These are phyloP conservation scores for Phodopus roborovskii DNA, from an alignment of 2,113 vertebrate species.

Conservation along the genomic window DNA sequence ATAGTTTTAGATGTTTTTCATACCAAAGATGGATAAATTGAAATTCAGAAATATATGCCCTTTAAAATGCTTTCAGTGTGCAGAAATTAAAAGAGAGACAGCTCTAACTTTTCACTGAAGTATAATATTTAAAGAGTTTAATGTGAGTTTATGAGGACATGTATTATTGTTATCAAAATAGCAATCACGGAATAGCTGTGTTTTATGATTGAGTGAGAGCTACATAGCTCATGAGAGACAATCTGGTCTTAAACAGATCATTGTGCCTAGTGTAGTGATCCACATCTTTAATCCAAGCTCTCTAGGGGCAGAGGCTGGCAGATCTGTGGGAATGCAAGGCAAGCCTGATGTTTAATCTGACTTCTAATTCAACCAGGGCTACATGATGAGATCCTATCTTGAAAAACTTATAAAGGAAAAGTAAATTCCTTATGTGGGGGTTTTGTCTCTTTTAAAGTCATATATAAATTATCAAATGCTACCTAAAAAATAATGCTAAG, in stretches of 20 bases:
- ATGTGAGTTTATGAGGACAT: not conserved
- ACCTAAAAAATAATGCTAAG: not conserved
- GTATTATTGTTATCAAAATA: not conserved
- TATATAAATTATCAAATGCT: not conserved
- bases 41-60: constrained; percentile 8
- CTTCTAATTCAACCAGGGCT: not conserved
- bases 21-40: not conserved
- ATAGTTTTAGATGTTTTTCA: not conserved
- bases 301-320: not conserved
- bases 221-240: not conserved
- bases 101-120: not conserved
- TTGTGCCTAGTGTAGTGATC: no score
- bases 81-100: not conserved
- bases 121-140: not conserved
- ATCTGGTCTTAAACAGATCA: not conserved
- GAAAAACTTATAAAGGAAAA: not conserved
- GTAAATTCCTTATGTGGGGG: not conserved
- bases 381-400: not conserved
- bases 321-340: not conserved
- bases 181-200: not conserved
- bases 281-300: not conserved
- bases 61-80: not conserved
- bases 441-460: not conserved
- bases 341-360: not conserved
- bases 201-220: not conserved